phyloP scores from a whole-genome alignment of 2,797 vertebrate species.

The Sternarchorhynchus goeldii region DNA sequence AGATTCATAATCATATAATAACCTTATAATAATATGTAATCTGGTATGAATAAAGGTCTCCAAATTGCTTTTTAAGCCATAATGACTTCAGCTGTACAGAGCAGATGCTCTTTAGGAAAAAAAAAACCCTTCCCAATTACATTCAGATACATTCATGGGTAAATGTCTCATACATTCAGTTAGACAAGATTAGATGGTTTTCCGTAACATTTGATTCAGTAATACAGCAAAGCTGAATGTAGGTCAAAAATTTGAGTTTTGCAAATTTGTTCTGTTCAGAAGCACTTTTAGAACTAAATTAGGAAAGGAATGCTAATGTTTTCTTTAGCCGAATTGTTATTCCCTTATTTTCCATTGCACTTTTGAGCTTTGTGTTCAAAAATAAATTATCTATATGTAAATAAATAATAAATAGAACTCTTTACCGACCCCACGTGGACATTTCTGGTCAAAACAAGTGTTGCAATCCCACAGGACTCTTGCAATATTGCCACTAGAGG shows the following conservation, averaged over 20 bases:
- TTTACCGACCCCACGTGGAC: neutral
- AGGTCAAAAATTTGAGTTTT: too few species aligned
- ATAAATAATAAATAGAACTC: conserved; percentile 1
- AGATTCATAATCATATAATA: neutral
- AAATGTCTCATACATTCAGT: neutral
- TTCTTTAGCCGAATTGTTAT: too few species aligned
- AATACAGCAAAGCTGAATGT: conserved; percentile 2
- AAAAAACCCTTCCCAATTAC: neutral
- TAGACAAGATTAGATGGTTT: neutral
- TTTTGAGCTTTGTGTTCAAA: neutral
- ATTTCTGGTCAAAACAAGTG: neutral
- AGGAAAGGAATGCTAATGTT: too few species aligned
- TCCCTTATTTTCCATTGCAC: too few species aligned
- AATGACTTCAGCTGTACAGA: neutral
- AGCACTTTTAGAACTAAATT: too few species aligned
- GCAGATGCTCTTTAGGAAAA: neutral
- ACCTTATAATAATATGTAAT: neutral
- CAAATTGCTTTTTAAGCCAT: neutral
- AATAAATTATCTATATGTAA: neutral
- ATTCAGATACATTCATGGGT: neutral
- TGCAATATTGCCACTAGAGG: neutral
- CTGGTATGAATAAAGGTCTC: neutral
- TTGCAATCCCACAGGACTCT: neutral
- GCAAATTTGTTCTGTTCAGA: too few species aligned
- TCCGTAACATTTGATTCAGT: neutral